Conservation (phyloP, 1,140 invertebrate genomes). For the Heliconius himera region DNA sequence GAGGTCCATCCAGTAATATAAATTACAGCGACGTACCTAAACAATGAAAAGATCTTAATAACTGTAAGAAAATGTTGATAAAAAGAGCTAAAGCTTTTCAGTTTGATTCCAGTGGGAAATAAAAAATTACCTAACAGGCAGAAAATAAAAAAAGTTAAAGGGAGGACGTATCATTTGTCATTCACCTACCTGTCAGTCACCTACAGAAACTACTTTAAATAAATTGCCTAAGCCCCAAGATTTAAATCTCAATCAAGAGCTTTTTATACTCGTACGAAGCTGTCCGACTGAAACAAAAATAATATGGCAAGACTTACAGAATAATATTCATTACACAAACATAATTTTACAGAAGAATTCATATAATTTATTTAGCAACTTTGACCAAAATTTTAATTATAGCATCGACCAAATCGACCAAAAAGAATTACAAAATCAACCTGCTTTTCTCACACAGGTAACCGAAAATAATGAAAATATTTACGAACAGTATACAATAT, state of each 20-base stretch:
- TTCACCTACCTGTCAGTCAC: no score
- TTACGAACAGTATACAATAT: constrained; percentile 45
- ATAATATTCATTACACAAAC: no score
- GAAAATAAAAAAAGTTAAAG: constrained; percentile 42
- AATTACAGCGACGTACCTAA: no score
- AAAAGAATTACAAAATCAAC: no score
- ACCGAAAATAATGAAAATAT: constrained; percentile 25
- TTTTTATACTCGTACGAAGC: constrained; percentile 45
- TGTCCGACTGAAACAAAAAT: no score
- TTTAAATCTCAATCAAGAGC: constrained; percentile 38
- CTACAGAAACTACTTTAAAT: constrained; percentile 42
- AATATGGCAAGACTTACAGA: constrained; percentile 25
- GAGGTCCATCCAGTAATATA: no score
- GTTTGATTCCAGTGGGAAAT: constrained; percentile 41
- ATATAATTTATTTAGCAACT: no score
- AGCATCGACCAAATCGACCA: no score
- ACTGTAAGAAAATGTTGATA: constrained; percentile 42
- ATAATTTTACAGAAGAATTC: no score
- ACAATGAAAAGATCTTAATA: background rate
- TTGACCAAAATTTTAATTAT: no score
- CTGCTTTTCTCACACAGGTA: no score
- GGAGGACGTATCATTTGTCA: constrained; percentile 44
- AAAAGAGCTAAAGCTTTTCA: constrained; percentile 41
- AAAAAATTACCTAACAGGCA: constrained; percentile 39
- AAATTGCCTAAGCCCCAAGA: constrained; percentile 41